Conservation (phyloP, 53 echinoderm and acorn worm species). For the Henricia sp. region DNA sequence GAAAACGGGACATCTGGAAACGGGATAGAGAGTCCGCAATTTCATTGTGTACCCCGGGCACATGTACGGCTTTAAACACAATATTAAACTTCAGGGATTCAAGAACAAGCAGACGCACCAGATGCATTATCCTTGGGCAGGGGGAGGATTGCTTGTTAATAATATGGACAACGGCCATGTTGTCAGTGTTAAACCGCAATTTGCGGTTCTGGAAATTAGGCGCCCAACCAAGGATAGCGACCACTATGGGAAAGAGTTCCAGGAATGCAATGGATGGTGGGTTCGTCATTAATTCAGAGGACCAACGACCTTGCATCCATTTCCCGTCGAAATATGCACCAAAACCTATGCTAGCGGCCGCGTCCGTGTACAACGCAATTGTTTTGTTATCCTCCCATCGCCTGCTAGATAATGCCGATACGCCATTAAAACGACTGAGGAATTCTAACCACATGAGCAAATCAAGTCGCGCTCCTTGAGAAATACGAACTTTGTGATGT, state of each 20-base stretch:
- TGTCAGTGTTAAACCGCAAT: constrained; percentile 55
- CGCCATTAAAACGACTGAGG: constrained; percentile 12
- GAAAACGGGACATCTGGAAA: constrained; percentile 27
- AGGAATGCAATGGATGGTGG: constrained; percentile 35
- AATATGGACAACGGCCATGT: constrained; percentile 42
- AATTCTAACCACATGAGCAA: constrained; percentile 20
- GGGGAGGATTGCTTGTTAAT: constrained; percentile 55
- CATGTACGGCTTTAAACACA: constrained; percentile 24
- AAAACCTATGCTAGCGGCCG: constrained; percentile 28
- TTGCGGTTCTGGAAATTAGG: neutral
- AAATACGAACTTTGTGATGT: constrained; percentile 15
- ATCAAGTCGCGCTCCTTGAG: constrained; percentile 9
- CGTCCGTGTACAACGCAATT: constrained; percentile 13
- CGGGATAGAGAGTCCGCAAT: neutral
- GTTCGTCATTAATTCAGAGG: neutral
- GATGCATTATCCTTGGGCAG: constrained; percentile 21
- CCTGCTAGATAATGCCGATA: neutral
- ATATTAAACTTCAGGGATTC: constrained; percentile 35
- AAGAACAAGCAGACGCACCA: constrained; percentile 46
- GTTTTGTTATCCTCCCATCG: constrained; percentile 1
- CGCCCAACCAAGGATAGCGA: constrained; percentile 54
- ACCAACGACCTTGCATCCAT: constrained; percentile 40
- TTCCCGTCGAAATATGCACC: constrained; percentile 15
- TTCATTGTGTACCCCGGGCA: neutral
- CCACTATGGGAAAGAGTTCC: constrained; percentile 37